phyloP scores from a whole-genome alignment of 2,797 vertebrate species.

The Helicolenus hilgendorfi region DNA sequence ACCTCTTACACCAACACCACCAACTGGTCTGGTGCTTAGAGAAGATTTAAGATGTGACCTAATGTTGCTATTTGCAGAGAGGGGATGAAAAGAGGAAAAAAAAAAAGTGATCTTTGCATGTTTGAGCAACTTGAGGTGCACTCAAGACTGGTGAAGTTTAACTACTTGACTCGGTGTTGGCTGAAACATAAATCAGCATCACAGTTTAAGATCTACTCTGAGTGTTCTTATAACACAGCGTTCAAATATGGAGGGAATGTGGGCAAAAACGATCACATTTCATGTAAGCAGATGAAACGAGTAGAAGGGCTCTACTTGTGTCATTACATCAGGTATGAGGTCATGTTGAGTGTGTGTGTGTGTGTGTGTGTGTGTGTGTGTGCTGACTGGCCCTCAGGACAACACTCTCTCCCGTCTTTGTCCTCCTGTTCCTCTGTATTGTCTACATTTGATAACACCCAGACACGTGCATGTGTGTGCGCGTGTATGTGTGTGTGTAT shows the following conservation, averaged over 20 bases:
- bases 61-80: slow-evolving; percentile 65
- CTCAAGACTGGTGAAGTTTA: slow-evolving; percentile 38
- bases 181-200: slow-evolving; percentile 41
- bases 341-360: slow-evolving; percentile 44
- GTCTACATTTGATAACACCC: slow-evolving; percentile 84
- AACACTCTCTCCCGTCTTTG: slow-evolving; percentile 83
- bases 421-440: slow-evolving; percentile 87
- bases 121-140: slow-evolving; percentile 48
- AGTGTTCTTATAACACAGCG: not conserved
- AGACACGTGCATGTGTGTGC: slow-evolving; percentile 64
- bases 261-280: not conserved
- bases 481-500: slow-evolving; percentile 5
- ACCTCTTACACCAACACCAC: slow-evolving; percentile 52
- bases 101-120: slow-evolving; percentile 16
- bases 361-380: slow-evolving; percentile 28
- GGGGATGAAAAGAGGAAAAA: not conserved
- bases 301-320: slow-evolving; percentile 15
- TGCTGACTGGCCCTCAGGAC: slow-evolving; percentile 60
- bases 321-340: slow-evolving; percentile 59
- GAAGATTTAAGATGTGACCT: slow-evolving; percentile 67
- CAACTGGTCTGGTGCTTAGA: slow-evolving; percentile 39
- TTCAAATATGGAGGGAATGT: slow-evolving; percentile 14
- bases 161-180: slow-evolving; percentile 17
- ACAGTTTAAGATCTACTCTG: not conserved
- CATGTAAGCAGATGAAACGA: slow-evolving; percentile 27